phyloP scores from a whole-genome alignment of 1,140 invertebrate species.

The Aphelenchoides besseyi region DNA sequence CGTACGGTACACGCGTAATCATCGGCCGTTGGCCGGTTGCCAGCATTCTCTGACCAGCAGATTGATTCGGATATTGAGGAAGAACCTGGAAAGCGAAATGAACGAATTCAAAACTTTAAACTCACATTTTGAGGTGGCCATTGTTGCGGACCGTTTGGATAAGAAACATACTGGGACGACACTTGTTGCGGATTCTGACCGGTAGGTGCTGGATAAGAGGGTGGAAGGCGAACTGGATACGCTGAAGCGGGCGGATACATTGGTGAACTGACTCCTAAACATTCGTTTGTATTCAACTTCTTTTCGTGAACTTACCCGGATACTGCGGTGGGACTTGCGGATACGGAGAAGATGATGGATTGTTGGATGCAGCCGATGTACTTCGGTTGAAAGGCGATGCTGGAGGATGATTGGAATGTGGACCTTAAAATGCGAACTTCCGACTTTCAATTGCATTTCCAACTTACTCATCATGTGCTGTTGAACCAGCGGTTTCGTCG shows the following conservation, averaged over 20 bases:
- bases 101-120: not conserved
- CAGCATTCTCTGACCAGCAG: not conserved
- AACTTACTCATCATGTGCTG: slow-evolving; percentile 22
- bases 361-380: slow-evolving; percentile 20
- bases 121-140: not conserved
- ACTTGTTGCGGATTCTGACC: too few relatives aligned
- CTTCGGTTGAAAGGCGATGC: slow-evolving; percentile 7
- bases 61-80: too few relatives aligned
- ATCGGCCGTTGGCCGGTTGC: not conserved
- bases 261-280: not conserved
- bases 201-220: not conserved
- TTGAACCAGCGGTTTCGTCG: not conserved
- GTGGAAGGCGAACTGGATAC: not conserved
- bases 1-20: not conserved
- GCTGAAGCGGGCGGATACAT: not conserved
- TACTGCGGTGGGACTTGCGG: not conserved
- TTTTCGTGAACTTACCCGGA: not conserved
- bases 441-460: too few relatives aligned
- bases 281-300: not conserved
- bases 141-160: not conserved
- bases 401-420: slow-evolving; percentile 10
- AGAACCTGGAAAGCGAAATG: not conserved
- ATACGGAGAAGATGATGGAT: slow-evolving; percentile 15
- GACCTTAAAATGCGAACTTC: slow-evolving; percentile 3
- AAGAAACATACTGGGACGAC: not conserved